Conservation (phyloP, 2,888 invertebrate genomes). For the Apantesis nais region DNA sequence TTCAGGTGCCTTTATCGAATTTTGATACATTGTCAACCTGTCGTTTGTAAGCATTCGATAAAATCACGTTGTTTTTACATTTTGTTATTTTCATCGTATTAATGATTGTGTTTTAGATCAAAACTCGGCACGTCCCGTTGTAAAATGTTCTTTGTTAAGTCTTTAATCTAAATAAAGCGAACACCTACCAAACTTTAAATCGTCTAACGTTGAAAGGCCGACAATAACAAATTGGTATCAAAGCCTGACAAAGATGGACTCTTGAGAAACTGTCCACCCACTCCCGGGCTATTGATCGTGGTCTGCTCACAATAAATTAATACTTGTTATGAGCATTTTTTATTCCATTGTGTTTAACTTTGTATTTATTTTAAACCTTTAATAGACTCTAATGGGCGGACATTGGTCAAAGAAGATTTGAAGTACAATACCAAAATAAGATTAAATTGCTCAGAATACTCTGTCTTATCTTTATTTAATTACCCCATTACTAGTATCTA, state of each 20-base stretch:
- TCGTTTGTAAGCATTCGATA: slow-evolving; percentile 64
- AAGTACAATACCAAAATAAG: slow-evolving; percentile 47
- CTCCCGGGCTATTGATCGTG: slow-evolving; percentile 81
- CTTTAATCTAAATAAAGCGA: slow-evolving; percentile 67
- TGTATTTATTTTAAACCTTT: slow-evolving; percentile 77
- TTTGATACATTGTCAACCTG: slow-evolving; percentile 76
- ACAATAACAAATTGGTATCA: slow-evolving; percentile 85
- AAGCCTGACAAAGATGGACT: slow-evolving; percentile 85
- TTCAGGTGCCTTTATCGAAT: slow-evolving; percentile 80
- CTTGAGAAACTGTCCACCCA: slow-evolving; percentile 85
- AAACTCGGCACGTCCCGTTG: slow-evolving; percentile 28
- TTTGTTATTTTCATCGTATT: slow-evolving; percentile 47
- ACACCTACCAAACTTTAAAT: slow-evolving; percentile 82
- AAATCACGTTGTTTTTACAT: slow-evolving; percentile 63
- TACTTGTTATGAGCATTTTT: slow-evolving; percentile 84
- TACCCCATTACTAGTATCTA: slow-evolving; percentile 7
- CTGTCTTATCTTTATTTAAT: slow-evolving; percentile 26
- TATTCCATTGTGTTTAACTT: slow-evolving; percentile 74
- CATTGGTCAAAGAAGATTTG: slow-evolving; percentile 78
- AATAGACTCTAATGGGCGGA: slow-evolving; percentile 76
- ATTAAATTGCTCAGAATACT: slow-evolving; percentile 45
- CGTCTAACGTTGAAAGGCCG: slow-evolving; percentile 79
- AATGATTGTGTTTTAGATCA: slow-evolving; percentile 45
- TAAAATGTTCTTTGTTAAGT: slow-evolving; percentile 50
- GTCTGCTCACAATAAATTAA: slow-evolving; percentile 82